Conservation (phyloP, 2,797 vertebrate species). For the Cyprinella venusta region DNA sequence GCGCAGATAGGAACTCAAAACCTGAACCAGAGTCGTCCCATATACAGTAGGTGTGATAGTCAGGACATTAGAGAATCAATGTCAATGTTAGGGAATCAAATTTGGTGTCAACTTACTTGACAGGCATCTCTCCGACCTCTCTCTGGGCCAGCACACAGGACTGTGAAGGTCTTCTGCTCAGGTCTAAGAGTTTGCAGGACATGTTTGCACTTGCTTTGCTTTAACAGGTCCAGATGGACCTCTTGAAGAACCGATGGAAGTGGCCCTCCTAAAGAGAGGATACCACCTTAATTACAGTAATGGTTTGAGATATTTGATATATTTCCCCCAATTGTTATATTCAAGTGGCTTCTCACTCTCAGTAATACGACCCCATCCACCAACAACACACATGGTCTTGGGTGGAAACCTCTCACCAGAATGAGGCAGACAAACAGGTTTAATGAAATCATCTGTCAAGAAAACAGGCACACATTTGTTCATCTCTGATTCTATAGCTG, state of each 20-base stretch:
- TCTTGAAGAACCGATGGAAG: conserved; percentile 78
- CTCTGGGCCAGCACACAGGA: conserved; percentile 86
- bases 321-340: background rate
- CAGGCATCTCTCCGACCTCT: conserved; percentile 86
- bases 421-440: conserved; percentile 84
- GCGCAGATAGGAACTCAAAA: background rate
- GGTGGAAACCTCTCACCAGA: conserved; percentile 77
- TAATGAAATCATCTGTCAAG: conserved; percentile 74
- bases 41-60: background rate
- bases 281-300: background rate
- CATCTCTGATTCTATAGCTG: background rate
- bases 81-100: background rate
- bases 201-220: conserved; percentile 73
- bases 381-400: conserved; percentile 78
- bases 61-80: background rate
- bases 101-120: conserved; percentile 73
- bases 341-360: conserved; percentile 78
- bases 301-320: background rate
- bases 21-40: background rate
- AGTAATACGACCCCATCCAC: conserved; percentile 83
- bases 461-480: background rate
- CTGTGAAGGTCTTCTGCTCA: conserved; percentile 70
- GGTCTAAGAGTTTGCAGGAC: conserved; percentile 75
- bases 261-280: conserved; percentile 72
- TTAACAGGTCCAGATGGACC: conserved; percentile 82